phyloP scores from a whole-genome alignment of 2,888 invertebrate genomes.

The Zaprionus bogoriensis region DNA sequence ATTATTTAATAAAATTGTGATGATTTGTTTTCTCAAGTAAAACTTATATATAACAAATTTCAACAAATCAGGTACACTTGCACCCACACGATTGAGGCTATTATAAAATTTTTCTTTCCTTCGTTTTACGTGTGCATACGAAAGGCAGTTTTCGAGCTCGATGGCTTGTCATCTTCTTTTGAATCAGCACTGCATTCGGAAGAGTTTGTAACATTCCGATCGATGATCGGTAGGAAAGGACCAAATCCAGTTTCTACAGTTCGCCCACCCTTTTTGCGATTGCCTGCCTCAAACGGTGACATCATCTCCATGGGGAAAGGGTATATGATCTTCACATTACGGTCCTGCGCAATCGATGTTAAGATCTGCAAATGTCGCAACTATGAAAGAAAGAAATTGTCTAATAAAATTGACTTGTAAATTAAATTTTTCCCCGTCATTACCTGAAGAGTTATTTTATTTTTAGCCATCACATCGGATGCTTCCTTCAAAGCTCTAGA shows the following conservation, averaged over 20 bases:
- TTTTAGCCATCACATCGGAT: slow-evolving; percentile 72
- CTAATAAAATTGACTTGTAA: neutral
- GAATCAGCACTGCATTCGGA: too few species aligned
- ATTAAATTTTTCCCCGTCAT: neutral
- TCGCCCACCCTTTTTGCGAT: neutral
- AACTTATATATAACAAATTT: too few species aligned
- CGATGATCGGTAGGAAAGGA: neutral
- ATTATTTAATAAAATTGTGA: too few species aligned
- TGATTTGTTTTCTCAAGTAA: too few species aligned
- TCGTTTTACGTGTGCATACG: too few species aligned
- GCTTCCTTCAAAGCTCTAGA: slow-evolving; percentile 70
- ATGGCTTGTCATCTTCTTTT: too few species aligned
- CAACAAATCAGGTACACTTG: too few species aligned
- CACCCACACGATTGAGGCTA: too few species aligned
- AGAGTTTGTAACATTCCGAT: too few species aligned
- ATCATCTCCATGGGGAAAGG: slow-evolving; percentile 73
- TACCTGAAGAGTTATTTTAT: slow-evolving; percentile 74
- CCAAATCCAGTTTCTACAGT: neutral
- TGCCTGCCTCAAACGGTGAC: slow-evolving; percentile 26
- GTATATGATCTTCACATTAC: slow-evolving; percentile 62
- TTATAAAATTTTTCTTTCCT: too few species aligned
- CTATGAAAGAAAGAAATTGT: slow-evolving; percentile 24
- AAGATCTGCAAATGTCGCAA: slow-evolving; percentile 72
- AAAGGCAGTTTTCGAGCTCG: too few species aligned
- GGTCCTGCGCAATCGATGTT: slow-evolving; percentile 64